Evolutionary conservation across 2,113 vertebrate genomes (phyloP).

Genomic region (Peromyscus californicus): DNA sequence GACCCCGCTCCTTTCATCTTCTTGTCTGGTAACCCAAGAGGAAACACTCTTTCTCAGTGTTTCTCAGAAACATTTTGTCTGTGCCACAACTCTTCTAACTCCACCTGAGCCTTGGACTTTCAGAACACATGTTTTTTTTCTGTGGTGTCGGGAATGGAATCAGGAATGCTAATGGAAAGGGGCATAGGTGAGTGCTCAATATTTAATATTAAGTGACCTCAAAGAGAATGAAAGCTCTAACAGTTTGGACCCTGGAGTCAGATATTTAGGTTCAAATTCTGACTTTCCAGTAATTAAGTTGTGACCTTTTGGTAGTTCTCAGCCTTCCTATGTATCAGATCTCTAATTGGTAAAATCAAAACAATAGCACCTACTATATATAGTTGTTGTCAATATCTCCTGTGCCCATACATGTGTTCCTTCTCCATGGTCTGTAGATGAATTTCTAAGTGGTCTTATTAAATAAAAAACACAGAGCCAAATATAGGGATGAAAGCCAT

Average conservation of each 20-base stretch:
- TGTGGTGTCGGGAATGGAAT: background rate
- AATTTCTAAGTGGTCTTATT: no score
- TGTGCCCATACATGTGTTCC: background rate
- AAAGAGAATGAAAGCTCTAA: background rate
- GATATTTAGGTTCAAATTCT: background rate
- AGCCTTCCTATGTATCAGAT: background rate
- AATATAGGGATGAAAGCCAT: no score
- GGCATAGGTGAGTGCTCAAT: background rate
- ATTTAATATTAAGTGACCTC: background rate
- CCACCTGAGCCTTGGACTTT: background rate
- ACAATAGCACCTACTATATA: background rate
- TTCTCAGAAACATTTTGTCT: conserved; percentile 1
- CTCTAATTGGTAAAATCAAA: background rate
- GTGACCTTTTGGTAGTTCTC: background rate
- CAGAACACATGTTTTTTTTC: background rate
- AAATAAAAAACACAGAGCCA: no score
- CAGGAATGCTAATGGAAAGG: background rate
- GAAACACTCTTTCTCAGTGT: background rate
- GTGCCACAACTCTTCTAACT: background rate
- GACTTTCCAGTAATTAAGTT: background rate
- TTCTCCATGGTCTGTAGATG: background rate
- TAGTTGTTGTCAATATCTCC: background rate
- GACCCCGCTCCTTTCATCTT: background rate
- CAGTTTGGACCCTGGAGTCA: background rate
- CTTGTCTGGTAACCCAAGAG: background rate